phyloP scores from a whole-genome alignment of 1,140 invertebrate genomes.

The Tetramorium alpestre region DNA sequence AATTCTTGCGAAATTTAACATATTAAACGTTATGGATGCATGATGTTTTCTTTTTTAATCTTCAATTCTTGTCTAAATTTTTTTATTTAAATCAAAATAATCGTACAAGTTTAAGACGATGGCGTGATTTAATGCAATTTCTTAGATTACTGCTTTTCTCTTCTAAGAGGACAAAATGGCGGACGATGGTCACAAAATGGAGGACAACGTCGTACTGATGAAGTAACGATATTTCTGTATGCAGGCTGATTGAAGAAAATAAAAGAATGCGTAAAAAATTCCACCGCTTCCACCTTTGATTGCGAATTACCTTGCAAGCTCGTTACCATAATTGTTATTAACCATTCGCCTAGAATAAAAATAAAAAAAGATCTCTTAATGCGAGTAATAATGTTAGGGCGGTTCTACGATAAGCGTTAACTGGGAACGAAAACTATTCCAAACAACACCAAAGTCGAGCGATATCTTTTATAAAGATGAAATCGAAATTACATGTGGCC shows the following conservation, averaged over 20 bases:
- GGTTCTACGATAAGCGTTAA: not conserved
- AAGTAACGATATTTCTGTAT: not conserved
- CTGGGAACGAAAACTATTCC: constrained; percentile 68
- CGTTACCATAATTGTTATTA: not conserved
- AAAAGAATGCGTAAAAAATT: not conserved
- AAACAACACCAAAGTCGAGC: constrained; percentile 73
- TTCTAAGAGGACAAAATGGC: constrained; percentile 73
- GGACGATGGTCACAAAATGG: constrained; percentile 74
- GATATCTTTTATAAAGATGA: constrained; percentile 9
- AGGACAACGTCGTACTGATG: constrained; percentile 29
- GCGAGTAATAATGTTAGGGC: not conserved
- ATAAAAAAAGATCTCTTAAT: not conserved
- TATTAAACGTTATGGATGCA: not conserved
- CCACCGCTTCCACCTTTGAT: not conserved
- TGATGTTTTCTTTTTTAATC: not conserved
- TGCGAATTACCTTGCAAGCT: not conserved
- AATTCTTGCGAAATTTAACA: constrained; percentile 1
- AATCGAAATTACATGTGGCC: constrained; percentile 31
- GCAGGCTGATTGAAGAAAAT: not conserved
- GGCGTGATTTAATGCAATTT: not conserved
- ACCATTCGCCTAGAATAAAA: not conserved
- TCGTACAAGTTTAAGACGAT: not conserved
- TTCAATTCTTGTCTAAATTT: not conserved
- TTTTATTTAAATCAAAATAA: not conserved
- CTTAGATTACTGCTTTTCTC: not conserved